These are phyloP conservation scores for Strigops habroptila DNA, from an alignment of 2,113 vertebrate genomes.

Conservation along the genomic window DNA sequence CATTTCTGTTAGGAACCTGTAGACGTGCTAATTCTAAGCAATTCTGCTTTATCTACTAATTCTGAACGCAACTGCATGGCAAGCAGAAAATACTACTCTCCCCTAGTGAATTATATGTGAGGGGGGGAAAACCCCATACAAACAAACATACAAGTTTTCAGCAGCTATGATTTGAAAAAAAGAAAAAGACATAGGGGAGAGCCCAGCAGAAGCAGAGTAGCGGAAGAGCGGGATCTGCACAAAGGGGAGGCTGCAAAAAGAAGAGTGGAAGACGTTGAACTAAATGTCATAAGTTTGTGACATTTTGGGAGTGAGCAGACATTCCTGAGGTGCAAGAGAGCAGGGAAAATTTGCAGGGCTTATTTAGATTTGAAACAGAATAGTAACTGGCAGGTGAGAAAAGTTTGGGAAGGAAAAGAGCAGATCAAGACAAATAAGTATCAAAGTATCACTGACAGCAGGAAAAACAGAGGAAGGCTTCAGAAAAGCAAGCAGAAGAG, in stretches of 20 bases:
- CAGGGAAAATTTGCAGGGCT: not conserved
- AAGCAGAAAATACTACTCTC: not conserved
- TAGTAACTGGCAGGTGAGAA: not conserved
- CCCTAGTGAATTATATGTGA: not conserved
- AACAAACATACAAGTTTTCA: not conserved
- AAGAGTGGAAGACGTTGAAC: not conserved
- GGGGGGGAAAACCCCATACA: accelerated
- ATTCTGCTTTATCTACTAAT: not conserved
- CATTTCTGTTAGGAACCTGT: not conserved
- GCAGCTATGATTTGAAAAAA: not conserved
- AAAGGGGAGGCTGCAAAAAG: not conserved
- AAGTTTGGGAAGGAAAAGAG: not conserved
- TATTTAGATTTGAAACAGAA: not conserved
- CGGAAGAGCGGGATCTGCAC: not conserved
- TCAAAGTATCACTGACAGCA: not conserved
- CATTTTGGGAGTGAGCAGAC: not conserved
- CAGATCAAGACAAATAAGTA: not conserved
- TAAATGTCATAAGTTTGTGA: not conserved
- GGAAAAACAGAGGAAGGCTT: not conserved
- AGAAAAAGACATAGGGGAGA: not conserved
- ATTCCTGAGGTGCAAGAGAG: not conserved
- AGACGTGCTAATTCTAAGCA: not conserved
- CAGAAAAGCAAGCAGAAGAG: not conserved
- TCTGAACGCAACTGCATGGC: not conserved
- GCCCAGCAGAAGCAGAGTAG: not conserved